These are phyloP conservation scores for Petrocephalus sullivani DNA, from an alignment of 2,797 vertebrate genomes.

Conservation along the genomic window DNA sequence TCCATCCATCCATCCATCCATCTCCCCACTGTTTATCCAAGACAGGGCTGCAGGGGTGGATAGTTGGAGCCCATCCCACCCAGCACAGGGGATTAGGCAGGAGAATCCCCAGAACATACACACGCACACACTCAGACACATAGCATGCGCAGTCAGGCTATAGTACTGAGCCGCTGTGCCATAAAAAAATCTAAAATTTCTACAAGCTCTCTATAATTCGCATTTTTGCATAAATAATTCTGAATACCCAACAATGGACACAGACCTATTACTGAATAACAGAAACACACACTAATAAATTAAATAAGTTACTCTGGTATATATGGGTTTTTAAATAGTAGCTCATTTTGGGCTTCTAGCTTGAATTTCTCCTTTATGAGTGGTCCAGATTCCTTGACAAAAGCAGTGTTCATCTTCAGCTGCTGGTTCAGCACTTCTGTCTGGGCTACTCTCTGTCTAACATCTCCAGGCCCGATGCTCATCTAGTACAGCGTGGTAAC, in stretches of 20 bases:
- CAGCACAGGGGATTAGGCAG: neutral
- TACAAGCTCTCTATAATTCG: neutral
- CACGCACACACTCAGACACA: neutral
- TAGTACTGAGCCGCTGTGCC: neutral
- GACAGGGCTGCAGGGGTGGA: neutral
- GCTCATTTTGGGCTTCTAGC: conserved; percentile 47
- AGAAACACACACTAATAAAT: neutral
- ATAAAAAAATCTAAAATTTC: neutral
- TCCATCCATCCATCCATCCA: neutral
- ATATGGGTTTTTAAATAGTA: conserved; percentile 31
- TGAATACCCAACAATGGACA: neutral
- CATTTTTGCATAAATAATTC: neutral
- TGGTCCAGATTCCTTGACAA: conserved; percentile 49
- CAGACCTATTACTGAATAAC: neutral
- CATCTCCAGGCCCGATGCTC: neutral
- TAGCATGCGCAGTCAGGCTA: neutral
- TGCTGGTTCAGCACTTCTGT: conserved; percentile 42
- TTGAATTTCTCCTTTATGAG: conserved; percentile 54
- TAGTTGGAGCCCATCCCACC: neutral
- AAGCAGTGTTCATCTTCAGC: conserved; percentile 49
- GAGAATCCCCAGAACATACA: neutral
- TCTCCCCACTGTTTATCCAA: neutral
- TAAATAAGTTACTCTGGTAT: neutral
- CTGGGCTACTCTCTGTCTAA: neutral
- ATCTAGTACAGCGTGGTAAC: neutral